Conservation (phyloP, 2,797 vertebrate species). For the Anas acuta region DNA sequence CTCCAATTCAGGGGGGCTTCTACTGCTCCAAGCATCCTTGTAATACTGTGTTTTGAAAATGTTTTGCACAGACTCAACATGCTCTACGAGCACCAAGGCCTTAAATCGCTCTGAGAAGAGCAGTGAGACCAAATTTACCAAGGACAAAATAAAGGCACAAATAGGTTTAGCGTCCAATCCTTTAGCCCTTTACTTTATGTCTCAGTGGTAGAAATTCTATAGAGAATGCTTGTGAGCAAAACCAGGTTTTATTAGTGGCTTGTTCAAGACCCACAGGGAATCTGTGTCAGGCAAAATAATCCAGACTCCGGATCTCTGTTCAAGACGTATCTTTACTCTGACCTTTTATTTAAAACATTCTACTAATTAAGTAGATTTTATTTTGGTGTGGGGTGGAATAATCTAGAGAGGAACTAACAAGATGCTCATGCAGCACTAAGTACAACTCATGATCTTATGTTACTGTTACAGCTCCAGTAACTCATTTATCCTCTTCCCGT, state of each 20-base stretch:
- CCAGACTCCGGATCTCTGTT: background rate
- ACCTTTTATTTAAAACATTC: background rate
- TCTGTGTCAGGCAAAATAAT: background rate
- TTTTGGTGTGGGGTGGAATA: background rate
- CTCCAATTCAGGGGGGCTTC: background rate
- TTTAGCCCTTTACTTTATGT: background rate
- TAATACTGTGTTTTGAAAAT: background rate
- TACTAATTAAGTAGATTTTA: background rate
- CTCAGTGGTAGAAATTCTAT: background rate
- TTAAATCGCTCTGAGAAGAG: background rate
- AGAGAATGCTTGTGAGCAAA: background rate
- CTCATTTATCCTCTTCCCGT: background rate
- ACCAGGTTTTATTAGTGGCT: background rate
- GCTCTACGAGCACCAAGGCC: background rate
- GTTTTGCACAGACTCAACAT: background rate
- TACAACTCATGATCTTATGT: background rate
- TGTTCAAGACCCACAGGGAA: background rate
- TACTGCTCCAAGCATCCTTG: background rate
- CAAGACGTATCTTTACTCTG: background rate
- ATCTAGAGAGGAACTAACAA: background rate
- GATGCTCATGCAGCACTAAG: background rate
- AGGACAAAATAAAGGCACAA: background rate
- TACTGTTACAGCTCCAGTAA: background rate
- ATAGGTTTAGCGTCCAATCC: background rate
- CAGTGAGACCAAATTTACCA: background rate